Percentiles rank a stretch among this genome's conserved stretches.
These are phyloP conservation scores for Apomyelois bistriatella DNA, from an alignment of 2,888 invertebrate genomes.

Conservation along the genomic window DNA sequence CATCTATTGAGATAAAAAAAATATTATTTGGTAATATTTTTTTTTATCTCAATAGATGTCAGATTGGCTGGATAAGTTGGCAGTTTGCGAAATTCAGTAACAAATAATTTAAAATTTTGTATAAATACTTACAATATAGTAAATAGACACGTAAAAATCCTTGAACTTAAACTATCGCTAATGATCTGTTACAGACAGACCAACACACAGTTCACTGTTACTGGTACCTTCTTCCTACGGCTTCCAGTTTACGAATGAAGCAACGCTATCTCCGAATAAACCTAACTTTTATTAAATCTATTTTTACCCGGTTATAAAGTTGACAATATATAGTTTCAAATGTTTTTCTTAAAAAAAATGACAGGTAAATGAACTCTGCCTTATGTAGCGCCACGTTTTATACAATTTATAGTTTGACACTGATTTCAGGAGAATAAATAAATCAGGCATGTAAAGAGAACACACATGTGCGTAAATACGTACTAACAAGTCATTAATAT, in stretches of 20 bases:
- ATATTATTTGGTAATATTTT: too few species aligned
- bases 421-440: background rate
- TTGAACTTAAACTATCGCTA: slow-evolving; percentile 49
- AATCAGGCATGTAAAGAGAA: too few species aligned
- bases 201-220: slow-evolving; percentile 33
- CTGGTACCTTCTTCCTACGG: slow-evolving; percentile 42
- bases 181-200: slow-evolving; percentile 24
- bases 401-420: background rate
- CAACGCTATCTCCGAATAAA: slow-evolving; percentile 39
- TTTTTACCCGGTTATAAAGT: slow-evolving; percentile 49
- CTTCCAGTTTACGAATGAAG: slow-evolving; percentile 57
- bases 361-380: slow-evolving; percentile 21
- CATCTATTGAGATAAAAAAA: slow-evolving; percentile 10
- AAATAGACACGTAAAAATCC: slow-evolving; percentile 46
- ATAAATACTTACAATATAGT: slow-evolving; percentile 40
- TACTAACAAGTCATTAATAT: too few species aligned
- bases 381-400: background rate
- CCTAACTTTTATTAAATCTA: slow-evolving; percentile 65
- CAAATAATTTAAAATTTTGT: background rate
- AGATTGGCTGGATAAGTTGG: background rate
- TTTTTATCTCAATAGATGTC: too few species aligned
- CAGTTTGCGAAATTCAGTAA: background rate
- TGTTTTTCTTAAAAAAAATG: slow-evolving; percentile 2
- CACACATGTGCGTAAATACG: too few species aligned
- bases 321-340: slow-evolving; percentile 28